phyloP scores from a whole-genome alignment of 2,888 invertebrate genomes.

The Aporophyla lueneburgensis region DNA sequence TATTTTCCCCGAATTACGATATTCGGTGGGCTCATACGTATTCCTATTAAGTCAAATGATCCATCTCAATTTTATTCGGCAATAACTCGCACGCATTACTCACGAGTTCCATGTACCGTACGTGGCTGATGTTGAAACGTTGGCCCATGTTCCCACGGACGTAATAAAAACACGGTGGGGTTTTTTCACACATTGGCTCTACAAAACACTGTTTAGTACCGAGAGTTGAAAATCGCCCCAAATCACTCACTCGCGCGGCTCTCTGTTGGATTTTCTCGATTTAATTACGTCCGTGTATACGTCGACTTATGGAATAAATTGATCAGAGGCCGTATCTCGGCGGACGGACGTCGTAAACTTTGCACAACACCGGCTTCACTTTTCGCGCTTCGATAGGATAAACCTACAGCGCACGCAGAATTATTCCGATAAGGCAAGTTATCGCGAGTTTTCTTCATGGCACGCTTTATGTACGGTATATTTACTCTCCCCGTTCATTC shows the following conservation, averaged over 20 bases:
- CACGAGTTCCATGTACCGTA: conserved; percentile 59
- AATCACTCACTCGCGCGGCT: too few species aligned
- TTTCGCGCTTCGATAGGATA: conserved; percentile 76
- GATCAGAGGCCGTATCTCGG: conserved; percentile 79
- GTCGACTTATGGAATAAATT: conserved; percentile 47
- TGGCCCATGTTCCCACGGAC: conserved; percentile 19
- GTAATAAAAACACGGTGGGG: too few species aligned
- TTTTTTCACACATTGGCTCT: too few species aligned
- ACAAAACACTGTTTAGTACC: too few species aligned
- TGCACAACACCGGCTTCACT: conserved; percentile 75
- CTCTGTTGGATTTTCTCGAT: too few species aligned
- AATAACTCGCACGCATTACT: conserved; percentile 78
- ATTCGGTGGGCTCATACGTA: conserved; percentile 72
- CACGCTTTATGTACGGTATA: conserved; percentile 13
- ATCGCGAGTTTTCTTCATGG: conserved; percentile 37
- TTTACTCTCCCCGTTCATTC: conserved; percentile 15
- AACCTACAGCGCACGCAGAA: conserved; percentile 65
- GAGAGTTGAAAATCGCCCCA: too few species aligned
- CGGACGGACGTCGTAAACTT: conserved; percentile 80
- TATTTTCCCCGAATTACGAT: conserved; percentile 71
- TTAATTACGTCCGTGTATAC: too few species aligned
- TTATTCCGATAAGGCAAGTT: conserved; percentile 59
- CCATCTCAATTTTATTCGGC: conserved; percentile 81
- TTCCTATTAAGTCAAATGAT: conserved; percentile 82
- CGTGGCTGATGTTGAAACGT: conserved; percentile 68